Conservation (phyloP, 1,140 invertebrate genomes). For the Coboldia fuscipes region DNA sequence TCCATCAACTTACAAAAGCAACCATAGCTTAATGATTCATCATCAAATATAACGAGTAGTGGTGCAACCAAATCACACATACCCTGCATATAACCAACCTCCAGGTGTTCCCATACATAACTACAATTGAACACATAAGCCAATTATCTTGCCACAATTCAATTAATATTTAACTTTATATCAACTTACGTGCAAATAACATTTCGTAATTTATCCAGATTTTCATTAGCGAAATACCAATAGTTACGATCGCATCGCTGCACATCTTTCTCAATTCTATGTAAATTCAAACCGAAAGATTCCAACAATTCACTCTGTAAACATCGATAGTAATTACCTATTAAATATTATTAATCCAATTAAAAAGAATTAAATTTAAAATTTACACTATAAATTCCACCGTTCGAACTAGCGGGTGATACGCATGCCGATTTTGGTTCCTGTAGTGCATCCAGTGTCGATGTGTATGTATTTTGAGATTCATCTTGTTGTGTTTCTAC, state of each 20-base stretch:
- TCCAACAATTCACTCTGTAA: slow-evolving; percentile 61
- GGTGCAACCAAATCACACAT: slow-evolving; percentile 94
- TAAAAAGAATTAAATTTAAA: slow-evolving; percentile 26
- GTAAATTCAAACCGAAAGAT: slow-evolving; percentile 71
- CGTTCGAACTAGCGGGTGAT: slow-evolving; percentile 63
- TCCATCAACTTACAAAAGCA: slow-evolving; percentile 83
- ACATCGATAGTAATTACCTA: background rate
- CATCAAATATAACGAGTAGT: slow-evolving; percentile 75
- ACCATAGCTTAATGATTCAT: slow-evolving; percentile 78
- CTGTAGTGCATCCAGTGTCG: slow-evolving; percentile 17
- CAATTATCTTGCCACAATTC: background rate
- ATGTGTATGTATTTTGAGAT: slow-evolving; percentile 7
- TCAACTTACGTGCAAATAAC: slow-evolving; percentile 81
- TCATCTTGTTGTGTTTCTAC: slow-evolving; percentile 19
- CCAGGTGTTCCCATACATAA: slow-evolving; percentile 85
- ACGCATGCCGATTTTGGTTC: slow-evolving; percentile 35
- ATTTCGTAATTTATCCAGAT: slow-evolving; percentile 84
- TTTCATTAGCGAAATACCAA: slow-evolving; percentile 69
- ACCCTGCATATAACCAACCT: slow-evolving; percentile 76
- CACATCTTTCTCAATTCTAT: slow-evolving; percentile 92
- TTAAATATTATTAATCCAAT: background rate
- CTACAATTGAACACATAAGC: slow-evolving; percentile 21
- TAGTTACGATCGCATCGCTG: slow-evolving; percentile 87
- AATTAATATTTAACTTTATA: background rate
- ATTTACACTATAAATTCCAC: slow-evolving; percentile 70